These are phyloP conservation scores for Jordanella pulchra DNA, from an alignment of 2,797 vertebrate genomes.

Conservation along the genomic window DNA sequence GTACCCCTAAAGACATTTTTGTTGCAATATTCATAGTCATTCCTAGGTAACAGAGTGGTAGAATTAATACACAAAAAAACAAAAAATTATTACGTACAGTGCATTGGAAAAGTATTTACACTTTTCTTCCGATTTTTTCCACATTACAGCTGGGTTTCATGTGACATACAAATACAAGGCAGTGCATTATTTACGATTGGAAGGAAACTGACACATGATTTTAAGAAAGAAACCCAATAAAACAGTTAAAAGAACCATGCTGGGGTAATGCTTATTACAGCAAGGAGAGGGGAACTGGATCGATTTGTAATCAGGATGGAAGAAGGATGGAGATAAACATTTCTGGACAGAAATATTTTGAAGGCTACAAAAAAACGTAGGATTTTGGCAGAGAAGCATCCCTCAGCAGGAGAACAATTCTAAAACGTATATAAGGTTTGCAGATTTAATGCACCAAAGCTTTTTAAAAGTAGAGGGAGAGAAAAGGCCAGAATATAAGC, in stretches of 20 bases:
- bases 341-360: too few species aligned
- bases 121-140: neutral
- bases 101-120: neutral
- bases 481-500: slow-evolving; percentile 1
- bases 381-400: neutral
- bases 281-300: neutral
- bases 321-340: neutral
- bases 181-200: too few species aligned
- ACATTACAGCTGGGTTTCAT: neutral
- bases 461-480: neutral
- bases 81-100: neutral
- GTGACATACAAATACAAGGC: too few species aligned
- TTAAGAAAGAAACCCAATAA: neutral
- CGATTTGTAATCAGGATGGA: neutral
- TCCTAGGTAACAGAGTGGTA: slow-evolving; percentile 14
- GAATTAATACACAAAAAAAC: neutral
- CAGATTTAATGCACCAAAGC: neutral
- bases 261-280: neutral
- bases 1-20: slow-evolving; percentile 11
- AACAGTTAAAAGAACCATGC: neutral
- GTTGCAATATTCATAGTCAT: slow-evolving; percentile 19
- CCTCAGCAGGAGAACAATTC: neutral
- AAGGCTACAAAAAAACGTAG: neutral
- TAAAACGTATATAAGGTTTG: neutral
- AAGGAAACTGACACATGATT: neutral